Conservation (phyloP, 2,113 vertebrate genomes). For the Odocoileus hemionus region DNA sequence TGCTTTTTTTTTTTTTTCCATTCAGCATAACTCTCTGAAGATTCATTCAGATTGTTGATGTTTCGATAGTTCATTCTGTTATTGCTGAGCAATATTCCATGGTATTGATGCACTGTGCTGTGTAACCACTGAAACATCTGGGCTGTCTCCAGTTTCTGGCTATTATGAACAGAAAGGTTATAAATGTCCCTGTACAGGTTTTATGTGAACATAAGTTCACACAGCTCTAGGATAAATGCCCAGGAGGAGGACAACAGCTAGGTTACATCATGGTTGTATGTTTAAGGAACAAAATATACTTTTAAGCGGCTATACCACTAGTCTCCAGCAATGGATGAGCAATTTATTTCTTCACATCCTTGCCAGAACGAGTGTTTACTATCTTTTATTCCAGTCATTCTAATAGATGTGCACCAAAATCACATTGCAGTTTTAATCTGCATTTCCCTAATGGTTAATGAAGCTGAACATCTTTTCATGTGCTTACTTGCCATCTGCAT, state of each 20-base stretch:
- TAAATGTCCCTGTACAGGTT: background rate
- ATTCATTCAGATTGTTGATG: background rate
- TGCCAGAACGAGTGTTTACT: background rate
- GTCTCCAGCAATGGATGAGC: background rate
- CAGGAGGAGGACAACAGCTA: background rate
- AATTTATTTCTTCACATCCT: background rate
- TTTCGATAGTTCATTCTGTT: background rate
- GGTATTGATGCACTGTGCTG: accelerated
- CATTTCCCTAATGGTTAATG: background rate
- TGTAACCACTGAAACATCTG: background rate
- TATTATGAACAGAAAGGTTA: background rate
- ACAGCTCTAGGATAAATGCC: background rate
- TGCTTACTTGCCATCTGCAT: background rate
- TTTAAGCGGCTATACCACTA: background rate
- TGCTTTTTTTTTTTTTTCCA: background rate
- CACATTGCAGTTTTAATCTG: background rate
- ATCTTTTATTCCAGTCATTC: background rate
- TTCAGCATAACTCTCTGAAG: background rate
- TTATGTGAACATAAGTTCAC: background rate
- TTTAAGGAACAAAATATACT: background rate
- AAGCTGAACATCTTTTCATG: background rate
- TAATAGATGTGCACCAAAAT: background rate
- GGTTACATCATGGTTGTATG: background rate
- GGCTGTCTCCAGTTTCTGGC: background rate
- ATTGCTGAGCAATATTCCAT: background rate